Conservation (phyloP, 2,113 vertebrate genomes). For the Sialia sialis region DNA sequence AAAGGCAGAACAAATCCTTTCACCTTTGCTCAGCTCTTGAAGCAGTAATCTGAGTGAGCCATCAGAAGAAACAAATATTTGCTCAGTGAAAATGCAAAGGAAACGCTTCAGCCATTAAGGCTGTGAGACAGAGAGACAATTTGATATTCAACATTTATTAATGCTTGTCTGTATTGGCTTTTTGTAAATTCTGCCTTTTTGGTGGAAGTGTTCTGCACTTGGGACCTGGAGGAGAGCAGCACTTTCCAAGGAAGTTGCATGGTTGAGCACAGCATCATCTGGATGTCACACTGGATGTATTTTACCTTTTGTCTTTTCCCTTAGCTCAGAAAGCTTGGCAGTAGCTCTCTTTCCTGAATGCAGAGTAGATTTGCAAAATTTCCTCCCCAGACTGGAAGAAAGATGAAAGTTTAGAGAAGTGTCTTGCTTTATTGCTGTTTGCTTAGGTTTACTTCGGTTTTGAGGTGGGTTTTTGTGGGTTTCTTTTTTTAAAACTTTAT, state of each 20-base stretch:
- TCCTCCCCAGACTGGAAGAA: constrained; percentile 48
- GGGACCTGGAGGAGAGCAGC: background rate
- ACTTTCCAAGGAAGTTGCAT: background rate
- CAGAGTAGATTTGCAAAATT: constrained; percentile 49
- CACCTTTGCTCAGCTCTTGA: background rate
- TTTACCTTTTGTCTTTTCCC: constrained; percentile 55
- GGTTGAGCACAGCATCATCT: background rate
- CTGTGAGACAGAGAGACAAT: background rate
- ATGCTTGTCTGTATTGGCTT: background rate
- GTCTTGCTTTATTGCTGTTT: constrained; percentile 18
- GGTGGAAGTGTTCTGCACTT: background rate
- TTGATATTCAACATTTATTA: background rate
- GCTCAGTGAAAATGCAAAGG: background rate
- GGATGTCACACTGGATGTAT: background rate
- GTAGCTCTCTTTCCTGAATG: constrained; percentile 62
- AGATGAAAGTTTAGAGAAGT: background rate
- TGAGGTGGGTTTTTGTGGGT: background rate
- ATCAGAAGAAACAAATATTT: background rate
- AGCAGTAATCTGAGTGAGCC: background rate
- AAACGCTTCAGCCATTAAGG: background rate
- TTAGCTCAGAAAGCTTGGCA: constrained; percentile 41
- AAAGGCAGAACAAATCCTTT: background rate
- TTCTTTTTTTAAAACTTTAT: background rate
- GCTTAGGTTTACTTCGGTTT: background rate
- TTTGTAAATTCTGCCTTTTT: background rate